Base-by-base conservation (phyloP, 2,797 vertebrate species). In the Alectoris magna region DNA sequence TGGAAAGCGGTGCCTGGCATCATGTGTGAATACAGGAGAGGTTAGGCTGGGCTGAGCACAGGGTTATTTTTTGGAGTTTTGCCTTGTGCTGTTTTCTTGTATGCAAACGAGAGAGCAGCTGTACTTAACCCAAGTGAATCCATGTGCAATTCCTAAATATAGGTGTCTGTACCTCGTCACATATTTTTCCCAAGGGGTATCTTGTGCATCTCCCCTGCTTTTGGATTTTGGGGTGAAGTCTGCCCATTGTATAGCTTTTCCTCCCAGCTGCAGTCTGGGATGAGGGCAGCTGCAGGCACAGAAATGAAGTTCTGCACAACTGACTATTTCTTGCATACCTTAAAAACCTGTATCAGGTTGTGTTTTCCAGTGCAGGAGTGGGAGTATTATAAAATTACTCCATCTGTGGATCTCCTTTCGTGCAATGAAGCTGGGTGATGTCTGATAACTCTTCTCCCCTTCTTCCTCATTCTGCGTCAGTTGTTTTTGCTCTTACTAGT, bases 381-480 rank as follows among this genome's bases (percentile, higher is more conserved):
- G 82, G 73, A 85, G 55, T n/a, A 67, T 60, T 53, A 34, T 7
- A 69, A 80, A 87, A 91, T 66, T 86, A 85, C 70, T 91, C 83
- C 17, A 36, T 77, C 21, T 43, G 75, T 89, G 69, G 69, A n/a
- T 81, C 60, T 87, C 21, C 31, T 92, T 62, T 72, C 44, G 41
- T 72, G 19, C 55, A 62, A 81, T 83, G 75, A 74, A 78, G 49
- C 87, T 56, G 66, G 55, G 26, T 36, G 55, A 39, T 84, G 75
- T 51, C 72, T 80, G 91, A 77, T 88, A 87, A 74, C 43, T 88
- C 72, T 82, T 71, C 51, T 60, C n/a, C 14, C 68, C 43, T 34
- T 82, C 72, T 36, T 88, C 56, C 60, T 71, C 69, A 69, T 87
- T 89, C 91, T 83, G 82, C 64, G 63, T 87, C 79, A 64, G 67